Percentiles rank a stretch among this genome's conserved stretches.
Conservation (phyloP, 2,797 vertebrate species). For the Sternarchorhynchus goeldii region DNA sequence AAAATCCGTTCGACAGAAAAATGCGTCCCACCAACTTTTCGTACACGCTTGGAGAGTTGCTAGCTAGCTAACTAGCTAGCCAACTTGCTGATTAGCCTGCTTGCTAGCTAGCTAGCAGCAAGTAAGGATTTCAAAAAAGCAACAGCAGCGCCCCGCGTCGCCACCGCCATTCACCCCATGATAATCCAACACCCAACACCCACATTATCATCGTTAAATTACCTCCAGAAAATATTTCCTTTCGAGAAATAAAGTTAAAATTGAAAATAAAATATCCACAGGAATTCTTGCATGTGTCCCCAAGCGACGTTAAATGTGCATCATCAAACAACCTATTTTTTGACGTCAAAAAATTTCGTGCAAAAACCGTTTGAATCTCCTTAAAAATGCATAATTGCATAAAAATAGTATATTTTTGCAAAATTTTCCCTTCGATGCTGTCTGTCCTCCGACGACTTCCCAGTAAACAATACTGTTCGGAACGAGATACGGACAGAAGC, state of each 20-base stretch:
- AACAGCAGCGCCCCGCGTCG: slow-evolving; percentile 92
- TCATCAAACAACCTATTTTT: slow-evolving; percentile 72
- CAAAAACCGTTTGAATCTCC: slow-evolving; percentile 72
- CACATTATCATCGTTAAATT: slow-evolving; percentile 81
- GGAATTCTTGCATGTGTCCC: slow-evolving; percentile 56
- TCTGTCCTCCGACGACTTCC: slow-evolving; percentile 70
- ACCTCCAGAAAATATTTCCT: slow-evolving; percentile 62
- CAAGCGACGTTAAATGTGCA: slow-evolving; percentile 67
- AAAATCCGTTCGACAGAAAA: slow-evolving; percentile 49
- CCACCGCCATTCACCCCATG: slow-evolving; percentile 86
- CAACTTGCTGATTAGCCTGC: slow-evolving; percentile 53
- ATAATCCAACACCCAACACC: slow-evolving; percentile 84
- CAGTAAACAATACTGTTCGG: slow-evolving; percentile 73
- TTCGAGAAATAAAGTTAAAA: slow-evolving; percentile 58
- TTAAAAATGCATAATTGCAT: slow-evolving; percentile 70
- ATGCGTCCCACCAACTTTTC: slow-evolving; percentile 54
- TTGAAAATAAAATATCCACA: slow-evolving; percentile 58
- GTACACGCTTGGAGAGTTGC: slow-evolving; percentile 64
- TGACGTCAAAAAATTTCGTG: slow-evolving; percentile 80
- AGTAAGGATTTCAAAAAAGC: slow-evolving; percentile 77
- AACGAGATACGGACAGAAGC: slow-evolving; percentile 72
- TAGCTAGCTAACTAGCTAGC: slow-evolving; percentile 41
- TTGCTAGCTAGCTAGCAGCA: slow-evolving; percentile 69
- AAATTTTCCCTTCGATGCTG: slow-evolving; percentile 62
- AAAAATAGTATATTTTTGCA: slow-evolving; percentile 62